A percentile compares a stretch with the other conserved stretches of the same genome.
phyloP scores from a whole-genome alignment of 30 jellyfish, hydroid and myxozoan genomes.

The Aurelia sp. region DNA sequence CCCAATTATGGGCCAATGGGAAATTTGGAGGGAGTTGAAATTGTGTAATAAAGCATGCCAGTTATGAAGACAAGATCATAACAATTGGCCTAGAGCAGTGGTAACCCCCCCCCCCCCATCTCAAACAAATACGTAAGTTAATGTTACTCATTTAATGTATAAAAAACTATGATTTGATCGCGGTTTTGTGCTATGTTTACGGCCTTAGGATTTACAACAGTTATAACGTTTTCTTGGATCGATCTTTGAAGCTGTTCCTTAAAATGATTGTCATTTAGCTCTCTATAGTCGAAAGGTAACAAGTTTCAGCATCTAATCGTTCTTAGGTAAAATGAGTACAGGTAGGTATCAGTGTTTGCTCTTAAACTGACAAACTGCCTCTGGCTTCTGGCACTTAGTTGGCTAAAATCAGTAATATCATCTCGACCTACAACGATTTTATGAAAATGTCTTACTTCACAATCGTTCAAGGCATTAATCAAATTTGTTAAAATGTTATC shows the following conservation, averaged over 20 bases:
- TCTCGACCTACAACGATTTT: too few relatives aligned
- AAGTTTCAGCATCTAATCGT: constrained; percentile 1
- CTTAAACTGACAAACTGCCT: neutral
- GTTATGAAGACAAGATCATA: neutral
- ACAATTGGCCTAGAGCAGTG: neutral
- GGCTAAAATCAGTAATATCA: too few relatives aligned
- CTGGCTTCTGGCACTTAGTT: neutral
- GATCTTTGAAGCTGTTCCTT: constrained; percentile 13
- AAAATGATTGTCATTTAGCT: constrained; percentile 24
- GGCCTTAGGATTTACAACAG: constrained; percentile 37
- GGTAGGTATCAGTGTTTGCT: constrained; percentile 4
- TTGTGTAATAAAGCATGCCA: constrained; percentile 3
- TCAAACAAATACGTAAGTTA: neutral
- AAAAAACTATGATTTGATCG: constrained; percentile 6
- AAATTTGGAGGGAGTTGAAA: neutral
- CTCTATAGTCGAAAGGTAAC: constrained; percentile 6
- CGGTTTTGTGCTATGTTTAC: constrained; percentile 21
- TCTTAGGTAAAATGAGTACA: constrained; percentile 11
- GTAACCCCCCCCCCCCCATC: neutral
- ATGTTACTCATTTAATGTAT: neutral
- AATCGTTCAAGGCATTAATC: too few relatives aligned
- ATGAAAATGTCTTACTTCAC: too few relatives aligned
- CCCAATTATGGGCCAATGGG: too few relatives aligned
- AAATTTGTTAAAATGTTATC: too few relatives aligned
- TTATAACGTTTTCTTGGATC: constrained; percentile 14